These are phyloP conservation scores for Esperia sulphurella DNA, from an alignment of 2,888 invertebrate species.

Conservation along the genomic window DNA sequence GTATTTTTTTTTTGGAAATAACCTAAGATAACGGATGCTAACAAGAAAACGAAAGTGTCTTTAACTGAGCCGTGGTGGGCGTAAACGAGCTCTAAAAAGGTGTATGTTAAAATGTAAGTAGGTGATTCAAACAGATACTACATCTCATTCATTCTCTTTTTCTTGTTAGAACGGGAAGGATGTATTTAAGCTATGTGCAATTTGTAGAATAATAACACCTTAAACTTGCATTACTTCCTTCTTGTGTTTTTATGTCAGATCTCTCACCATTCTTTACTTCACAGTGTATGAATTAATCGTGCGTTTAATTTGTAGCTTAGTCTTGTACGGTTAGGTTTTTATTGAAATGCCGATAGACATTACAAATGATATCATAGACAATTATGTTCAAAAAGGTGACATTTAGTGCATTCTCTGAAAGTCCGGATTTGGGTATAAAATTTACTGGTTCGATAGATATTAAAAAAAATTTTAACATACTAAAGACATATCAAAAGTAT, in stretches of 20 bases:
- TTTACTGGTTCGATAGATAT: too few relatives aligned
- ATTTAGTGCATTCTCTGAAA: too few relatives aligned
- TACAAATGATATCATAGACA: too few relatives aligned
- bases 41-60: too few relatives aligned
- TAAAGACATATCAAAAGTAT: too few relatives aligned
- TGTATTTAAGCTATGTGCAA: background rate
- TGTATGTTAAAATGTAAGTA: background rate
- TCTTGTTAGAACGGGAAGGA: slow-evolving; percentile 3
- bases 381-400: too few relatives aligned
- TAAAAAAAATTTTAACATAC: too few relatives aligned
- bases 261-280: slow-evolving; percentile 6
- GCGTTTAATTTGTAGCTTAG: background rate
- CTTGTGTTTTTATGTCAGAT: background rate
- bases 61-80: too few relatives aligned
- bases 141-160: slow-evolving; percentile 1
- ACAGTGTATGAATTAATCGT: background rate
- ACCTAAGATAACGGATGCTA: too few relatives aligned
- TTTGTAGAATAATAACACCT: slow-evolving; percentile 1
- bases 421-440: too few relatives aligned
- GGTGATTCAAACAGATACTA: background rate
- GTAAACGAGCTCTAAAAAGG: background rate
- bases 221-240: slow-evolving; percentile 2
- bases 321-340: background rate
- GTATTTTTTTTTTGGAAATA: too few relatives aligned
- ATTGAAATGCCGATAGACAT: too few relatives aligned